Evolutionary conservation across 2,888 invertebrate genomes (phyloP).

Genomic region (Epirrhoe tristata): DNA sequence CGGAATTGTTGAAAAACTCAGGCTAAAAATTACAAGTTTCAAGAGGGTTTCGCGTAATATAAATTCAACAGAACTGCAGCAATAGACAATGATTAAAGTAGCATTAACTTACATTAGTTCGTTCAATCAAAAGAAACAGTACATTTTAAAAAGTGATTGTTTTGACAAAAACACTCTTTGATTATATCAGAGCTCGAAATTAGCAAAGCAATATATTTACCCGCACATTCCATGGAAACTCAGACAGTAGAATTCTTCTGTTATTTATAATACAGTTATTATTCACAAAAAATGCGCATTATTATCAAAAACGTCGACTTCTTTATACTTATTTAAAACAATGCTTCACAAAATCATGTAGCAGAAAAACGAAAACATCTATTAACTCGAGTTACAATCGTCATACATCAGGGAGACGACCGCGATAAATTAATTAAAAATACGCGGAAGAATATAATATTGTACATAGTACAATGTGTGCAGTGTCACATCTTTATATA

Average conservation of each 20-base stretch:
- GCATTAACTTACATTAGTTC: not conserved
- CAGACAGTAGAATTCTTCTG: constrained; percentile 5
- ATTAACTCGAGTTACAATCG: constrained; percentile 38
- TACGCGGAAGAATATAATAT: constrained; percentile 39
- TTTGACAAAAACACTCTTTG: not conserved
- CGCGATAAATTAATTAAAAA: constrained; percentile 45
- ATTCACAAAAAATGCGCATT: constrained; percentile 19
- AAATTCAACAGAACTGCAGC: not conserved
- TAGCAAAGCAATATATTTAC: constrained; percentile 15
- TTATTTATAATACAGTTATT: constrained; percentile 7
- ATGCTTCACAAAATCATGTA: constrained; percentile 41
- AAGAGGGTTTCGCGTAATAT: not conserved
- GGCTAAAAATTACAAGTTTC: not conserved
- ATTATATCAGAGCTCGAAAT: not conserved
- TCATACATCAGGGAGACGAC: constrained; percentile 36
- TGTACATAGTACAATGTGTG: constrained; percentile 16
- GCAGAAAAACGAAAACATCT: constrained; percentile 45
- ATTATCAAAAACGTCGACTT: constrained; percentile 36
- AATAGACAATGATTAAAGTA: not conserved
- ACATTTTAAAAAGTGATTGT: not conserved
- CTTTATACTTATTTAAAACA: constrained; percentile 37
- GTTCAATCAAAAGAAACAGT: not conserved
- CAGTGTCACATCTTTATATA: constrained; percentile 11
- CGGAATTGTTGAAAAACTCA: not conserved
- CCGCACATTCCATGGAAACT: constrained; percentile 2